Evolutionary conservation across 2,113 vertebrate genomes (phyloP).

Genomic region (Pachypanchax playfairii): DNA sequence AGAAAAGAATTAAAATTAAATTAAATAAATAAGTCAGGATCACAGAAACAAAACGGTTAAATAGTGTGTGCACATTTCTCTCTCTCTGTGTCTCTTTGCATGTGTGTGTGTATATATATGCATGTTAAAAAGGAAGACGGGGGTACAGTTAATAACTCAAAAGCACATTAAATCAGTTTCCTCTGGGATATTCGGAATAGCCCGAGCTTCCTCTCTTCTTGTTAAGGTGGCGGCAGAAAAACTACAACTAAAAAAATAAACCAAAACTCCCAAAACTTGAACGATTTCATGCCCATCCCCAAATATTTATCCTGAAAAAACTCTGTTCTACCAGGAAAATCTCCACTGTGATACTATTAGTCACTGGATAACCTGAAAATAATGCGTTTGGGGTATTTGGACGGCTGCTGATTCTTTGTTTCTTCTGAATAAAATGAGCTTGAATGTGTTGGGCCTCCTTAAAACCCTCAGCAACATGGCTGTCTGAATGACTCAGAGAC

Average conservation of each 20-base stretch:
- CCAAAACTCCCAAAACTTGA: too few relatives aligned
- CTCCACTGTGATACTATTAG: constrained; percentile 14
- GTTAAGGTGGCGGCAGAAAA: constrained; percentile 45
- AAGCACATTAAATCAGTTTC: constrained; percentile 35
- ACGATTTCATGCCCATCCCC: too few relatives aligned
- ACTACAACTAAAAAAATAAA: not conserved
- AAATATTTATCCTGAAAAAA: not conserved
- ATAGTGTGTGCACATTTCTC: too few relatives aligned
- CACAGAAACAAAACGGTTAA: not conserved
- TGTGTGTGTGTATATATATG: not conserved
- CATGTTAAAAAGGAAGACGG: not conserved
- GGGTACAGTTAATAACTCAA: constrained; percentile 20
- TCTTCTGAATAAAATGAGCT: constrained; percentile 45
- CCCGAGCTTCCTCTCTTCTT: constrained; percentile 26
- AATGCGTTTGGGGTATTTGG: constrained; percentile 50
- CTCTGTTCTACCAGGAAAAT: not conserved
- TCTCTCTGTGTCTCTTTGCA: too few relatives aligned
- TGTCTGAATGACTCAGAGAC: constrained; percentile 75
- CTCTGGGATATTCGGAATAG: constrained; percentile 41
- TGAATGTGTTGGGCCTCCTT: constrained; percentile 64
- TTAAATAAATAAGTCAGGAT: too few relatives aligned
- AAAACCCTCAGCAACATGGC: constrained; percentile 72
- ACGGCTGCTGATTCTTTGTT: constrained; percentile 46
- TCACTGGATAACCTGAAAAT: constrained; percentile 35
- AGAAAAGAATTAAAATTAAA: too few relatives aligned